Conservation (phyloP, 2,888 invertebrate species). For the Mythimna ferrago region DNA sequence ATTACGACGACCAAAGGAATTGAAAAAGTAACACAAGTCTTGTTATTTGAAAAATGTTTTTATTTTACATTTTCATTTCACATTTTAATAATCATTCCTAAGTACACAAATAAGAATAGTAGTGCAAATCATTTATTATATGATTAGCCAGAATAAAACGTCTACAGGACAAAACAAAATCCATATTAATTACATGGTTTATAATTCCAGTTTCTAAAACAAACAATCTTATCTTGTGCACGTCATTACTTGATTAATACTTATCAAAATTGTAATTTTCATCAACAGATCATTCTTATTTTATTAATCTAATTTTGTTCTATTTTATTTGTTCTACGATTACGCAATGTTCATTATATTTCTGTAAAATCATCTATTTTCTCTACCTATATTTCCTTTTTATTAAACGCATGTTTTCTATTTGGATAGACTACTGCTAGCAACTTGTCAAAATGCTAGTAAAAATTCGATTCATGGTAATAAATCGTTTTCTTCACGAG, state of each 20-base stretch:
- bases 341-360: constrained; percentile 56
- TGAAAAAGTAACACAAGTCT: not conserved
- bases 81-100: constrained; percentile 72
- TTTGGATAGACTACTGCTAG: constrained; percentile 19
- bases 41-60: constrained; percentile 73
- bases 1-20: not conserved
- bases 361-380: constrained; percentile 55
- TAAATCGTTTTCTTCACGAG: constrained; percentile 27
- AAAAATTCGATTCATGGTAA: constrained; percentile 44
- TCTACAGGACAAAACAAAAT: not conserved
- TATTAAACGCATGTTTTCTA: not conserved
- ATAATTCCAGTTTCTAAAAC: constrained; percentile 31
- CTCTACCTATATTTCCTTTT: constrained; percentile 39
- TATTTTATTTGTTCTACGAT: constrained; percentile 60
- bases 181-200: not conserved
- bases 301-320: constrained; percentile 56
- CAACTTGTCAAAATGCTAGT: constrained; percentile 37
- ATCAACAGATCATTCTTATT: constrained; percentile 61
- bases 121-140: constrained; percentile 68
- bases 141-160: not conserved
- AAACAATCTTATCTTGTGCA: constrained; percentile 30
- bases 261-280: constrained; percentile 38
- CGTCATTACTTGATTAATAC: constrained; percentile 19
- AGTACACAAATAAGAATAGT: constrained; percentile 72
- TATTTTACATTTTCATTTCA: constrained; percentile 76